Conservation (phyloP, 2,113 vertebrate species). For the Gymnorhina tibicen region DNA sequence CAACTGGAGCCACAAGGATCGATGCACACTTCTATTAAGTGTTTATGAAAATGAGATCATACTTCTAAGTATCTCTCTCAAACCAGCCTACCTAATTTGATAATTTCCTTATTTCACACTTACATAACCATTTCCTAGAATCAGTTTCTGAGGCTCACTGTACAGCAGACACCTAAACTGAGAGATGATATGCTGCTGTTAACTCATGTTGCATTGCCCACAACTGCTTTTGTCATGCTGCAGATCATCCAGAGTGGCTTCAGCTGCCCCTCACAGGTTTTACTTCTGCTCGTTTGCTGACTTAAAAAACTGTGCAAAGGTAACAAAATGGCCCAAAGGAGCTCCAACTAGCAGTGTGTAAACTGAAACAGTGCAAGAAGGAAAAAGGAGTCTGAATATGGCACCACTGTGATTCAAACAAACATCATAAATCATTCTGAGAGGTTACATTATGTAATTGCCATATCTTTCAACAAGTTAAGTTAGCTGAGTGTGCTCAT, state of each 20-base stretch:
- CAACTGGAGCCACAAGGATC: not conserved
- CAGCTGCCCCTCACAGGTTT: not conserved
- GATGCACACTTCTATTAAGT: not conserved
- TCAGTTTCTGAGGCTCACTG: not conserved
- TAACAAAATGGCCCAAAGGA: not conserved
- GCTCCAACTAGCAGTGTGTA: not conserved
- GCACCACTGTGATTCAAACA: not conserved
- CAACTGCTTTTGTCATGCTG: not conserved
- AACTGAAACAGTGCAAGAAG: not conserved
- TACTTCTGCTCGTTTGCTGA: not conserved
- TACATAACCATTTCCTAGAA: not conserved
- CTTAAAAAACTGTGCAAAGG: not conserved
- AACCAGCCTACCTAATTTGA: not conserved
- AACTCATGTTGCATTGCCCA: not conserved
- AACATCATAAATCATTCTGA: not conserved
- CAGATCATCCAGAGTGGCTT: not conserved
- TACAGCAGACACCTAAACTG: not conserved
- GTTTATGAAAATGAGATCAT: not conserved
- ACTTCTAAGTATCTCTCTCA: not conserved
- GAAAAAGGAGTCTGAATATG: not conserved
- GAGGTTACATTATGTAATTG: not conserved
- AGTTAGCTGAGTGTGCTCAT: not conserved
- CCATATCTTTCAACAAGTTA: not conserved
- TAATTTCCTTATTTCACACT: not conserved
- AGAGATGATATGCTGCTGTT: not conserved